Evolutionary conservation across 2,888 invertebrate species (phyloP), one percentile per base, ranked within the genome.

Genomic region (Seira musarum): DNA sequence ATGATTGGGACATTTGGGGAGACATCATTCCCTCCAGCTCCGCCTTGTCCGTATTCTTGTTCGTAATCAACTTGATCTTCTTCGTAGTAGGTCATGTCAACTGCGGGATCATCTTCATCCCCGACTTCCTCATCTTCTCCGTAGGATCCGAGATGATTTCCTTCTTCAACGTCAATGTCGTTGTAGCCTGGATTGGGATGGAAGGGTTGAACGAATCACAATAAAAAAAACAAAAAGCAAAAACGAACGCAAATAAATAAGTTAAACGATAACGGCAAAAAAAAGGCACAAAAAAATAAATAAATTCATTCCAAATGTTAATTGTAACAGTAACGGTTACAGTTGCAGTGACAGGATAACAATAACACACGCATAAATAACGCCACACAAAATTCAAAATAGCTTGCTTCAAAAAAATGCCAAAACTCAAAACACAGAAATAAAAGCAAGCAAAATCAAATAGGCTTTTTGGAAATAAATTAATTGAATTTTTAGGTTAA

Each of bases 171-270:
- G 70, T 71, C 71, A 71, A 75, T 46, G 75, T 76, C 80, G 75
- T 80, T 74, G 75, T 75, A 80, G 61, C 80, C 80, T 80, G 70
- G 40, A n/a, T n/a, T n/a, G n/a, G n/a, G n/a, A n/a, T n/a, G n/a
- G n/a, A n/a, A n/a, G n/a, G n/a, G n/a, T n/a, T n/a, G n/a, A n/a
- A n/a, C n/a, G n/a, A 73, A 73, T 64, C 72, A 73, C 72, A 73
- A 73, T n/a, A n/a, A n/a, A n/a, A n/a, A n/a, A n/a, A n/a, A n/a
- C n/a, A 71, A 73, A 73, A 60, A 60, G 60, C 60, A 60, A n/a
- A 30, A 60, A 19, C 5, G 3, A n/a, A 21, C 5, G 21, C 60
- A 60, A 21, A 60, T 24, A 75, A 74, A 19, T 64, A 65, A 67
- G 25, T 66, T 75, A 40, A 75, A 68, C 68, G 68, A 63, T 68